These are phyloP conservation scores for Euleptes europaea DNA, from an alignment of 2,113 vertebrate species.

Conservation along the genomic window DNA sequence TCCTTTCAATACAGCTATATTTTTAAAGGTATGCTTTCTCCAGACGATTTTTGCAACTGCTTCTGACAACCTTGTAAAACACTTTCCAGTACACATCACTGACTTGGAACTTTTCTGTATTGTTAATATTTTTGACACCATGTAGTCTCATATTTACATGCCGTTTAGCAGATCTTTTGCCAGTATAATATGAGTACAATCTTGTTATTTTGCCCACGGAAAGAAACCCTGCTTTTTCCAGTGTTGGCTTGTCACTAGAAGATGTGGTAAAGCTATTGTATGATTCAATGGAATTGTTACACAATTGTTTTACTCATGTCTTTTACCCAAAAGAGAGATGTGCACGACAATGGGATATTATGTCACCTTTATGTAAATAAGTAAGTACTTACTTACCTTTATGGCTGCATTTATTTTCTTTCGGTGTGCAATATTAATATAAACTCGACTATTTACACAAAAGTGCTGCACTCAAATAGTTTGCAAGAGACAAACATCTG, in stretches of 20 bases:
- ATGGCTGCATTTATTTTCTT: constrained; percentile 41
- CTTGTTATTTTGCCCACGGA: constrained; percentile 38
- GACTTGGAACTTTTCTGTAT: background rate
- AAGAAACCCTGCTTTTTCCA: constrained; percentile 33
- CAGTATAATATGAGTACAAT: constrained; percentile 23
- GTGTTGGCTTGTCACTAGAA: constrained; percentile 33
- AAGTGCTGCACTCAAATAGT: constrained; percentile 57
- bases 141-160: background rate
- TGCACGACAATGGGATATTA: constrained; percentile 11
- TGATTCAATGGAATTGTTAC: constrained; percentile 38
- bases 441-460: constrained; percentile 46
- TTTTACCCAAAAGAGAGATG: constrained; percentile 25
- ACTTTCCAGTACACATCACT: background rate
- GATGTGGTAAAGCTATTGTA: constrained; percentile 28
- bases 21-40: background rate
- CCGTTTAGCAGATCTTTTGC: constrained; percentile 37
- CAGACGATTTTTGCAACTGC: background rate
- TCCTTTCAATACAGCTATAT: background rate
- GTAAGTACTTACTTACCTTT: no score
- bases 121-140: background rate
- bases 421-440: constrained; percentile 28
- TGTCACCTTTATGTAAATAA: constrained; percentile 55
- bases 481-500: constrained; percentile 57
- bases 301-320: background rate
- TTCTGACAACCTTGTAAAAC: background rate